Conservation (phyloP, 2,888 invertebrate species). For the Drosophila barbarae region DNA sequence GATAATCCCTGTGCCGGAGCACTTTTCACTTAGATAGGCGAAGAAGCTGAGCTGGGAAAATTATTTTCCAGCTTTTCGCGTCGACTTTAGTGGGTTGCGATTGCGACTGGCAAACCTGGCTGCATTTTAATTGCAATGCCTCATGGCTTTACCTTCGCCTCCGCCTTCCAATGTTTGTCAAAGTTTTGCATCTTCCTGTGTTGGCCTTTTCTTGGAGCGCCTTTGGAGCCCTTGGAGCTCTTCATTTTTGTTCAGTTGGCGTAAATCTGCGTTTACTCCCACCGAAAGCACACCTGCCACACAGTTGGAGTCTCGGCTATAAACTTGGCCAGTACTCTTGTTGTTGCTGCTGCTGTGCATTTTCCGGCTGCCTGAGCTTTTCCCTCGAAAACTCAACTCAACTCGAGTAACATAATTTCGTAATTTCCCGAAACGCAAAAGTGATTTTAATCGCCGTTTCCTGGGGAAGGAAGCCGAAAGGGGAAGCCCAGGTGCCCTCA, state of each 20-base stretch:
- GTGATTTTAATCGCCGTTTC: slow-evolving; percentile 72
- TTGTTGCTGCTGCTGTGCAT: slow-evolving; percentile 44
- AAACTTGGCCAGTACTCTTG: slow-evolving; percentile 11
- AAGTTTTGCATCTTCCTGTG: slow-evolving; percentile 35
- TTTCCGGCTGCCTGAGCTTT: slow-evolving; percentile 61
- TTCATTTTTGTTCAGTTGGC: slow-evolving; percentile 36
- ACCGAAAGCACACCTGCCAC: slow-evolving; percentile 42
- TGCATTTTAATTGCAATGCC: slow-evolving; percentile 44
- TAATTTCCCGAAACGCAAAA: slow-evolving; percentile 65
- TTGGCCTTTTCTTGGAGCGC: slow-evolving; percentile 15
- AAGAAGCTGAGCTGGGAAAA: slow-evolving; percentile 44
- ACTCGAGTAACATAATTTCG: slow-evolving; percentile 65
- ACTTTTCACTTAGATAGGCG: slow-evolving; percentile 42
- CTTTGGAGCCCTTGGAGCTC: slow-evolving; percentile 14
- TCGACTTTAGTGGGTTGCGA: slow-evolving; percentile 6
- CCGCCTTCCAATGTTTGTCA: slow-evolving; percentile 21
- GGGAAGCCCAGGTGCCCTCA: slow-evolving; percentile 36
- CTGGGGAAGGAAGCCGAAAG: slow-evolving; percentile 33
- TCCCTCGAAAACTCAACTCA: slow-evolving; percentile 24
- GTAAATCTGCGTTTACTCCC: slow-evolving; percentile 34
- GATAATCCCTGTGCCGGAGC: slow-evolving; percentile 32
- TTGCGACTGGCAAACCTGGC: slow-evolving; percentile 40
- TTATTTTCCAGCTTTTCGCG: slow-evolving; percentile 57
- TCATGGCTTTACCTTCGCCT: not conserved
- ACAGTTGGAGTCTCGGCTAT: slow-evolving; percentile 27